Evolutionary conservation across 2,888 invertebrate genomes (phyloP), one percentile per base, ranked within the genome.

Genomic region (Rosalia funebris): DNA sequence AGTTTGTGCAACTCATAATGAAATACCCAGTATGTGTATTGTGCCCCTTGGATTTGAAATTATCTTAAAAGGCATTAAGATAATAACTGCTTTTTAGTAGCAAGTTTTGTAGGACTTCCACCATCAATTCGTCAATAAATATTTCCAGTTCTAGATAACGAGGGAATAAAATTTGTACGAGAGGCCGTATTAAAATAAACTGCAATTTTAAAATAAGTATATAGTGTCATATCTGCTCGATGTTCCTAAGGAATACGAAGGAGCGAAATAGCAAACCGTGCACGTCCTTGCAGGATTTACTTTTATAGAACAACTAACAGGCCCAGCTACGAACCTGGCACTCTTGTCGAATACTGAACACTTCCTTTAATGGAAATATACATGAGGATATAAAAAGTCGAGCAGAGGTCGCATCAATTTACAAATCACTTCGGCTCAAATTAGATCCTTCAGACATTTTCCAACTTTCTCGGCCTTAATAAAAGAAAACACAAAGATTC

Each of bases 271-370:
- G 65, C 69, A 77, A 75, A 76, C 75, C 64, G 66, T 64, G 75
- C 79, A 79, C 79, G 79, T 78, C 70, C 73, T 73, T 68, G 69
- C 69, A 75, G 79, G 79, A 79, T 79, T 79, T 79, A 77, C 78
- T 79, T 79, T 79, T 78, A 78, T 79, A 78, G 77, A 78, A 79
- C 78, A 79, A 79, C 78, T 78, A 79, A 79, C 79, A 77, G 79
- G 77, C 74, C 74, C 72, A 73, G 75, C 74, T 76, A 71, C 74
- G 77, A 76, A 72, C 70, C 72, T 68, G 71, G 50, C 65, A 76
- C 77, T 73, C 73, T 71, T 69, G 64, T 67, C 73, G 78, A 77
- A 78, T 79, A 79, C 77, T 75, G 77, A 79, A 77, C 75, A 74
- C 74, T 75, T 73, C 70, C 74, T 72, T 77, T 79, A 78, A 79